Evolutionary conservation across 2,113 vertebrate species (phyloP), one percentile per base, ranked within the genome.

Genomic region (Plectropomus leopardus): DNA sequence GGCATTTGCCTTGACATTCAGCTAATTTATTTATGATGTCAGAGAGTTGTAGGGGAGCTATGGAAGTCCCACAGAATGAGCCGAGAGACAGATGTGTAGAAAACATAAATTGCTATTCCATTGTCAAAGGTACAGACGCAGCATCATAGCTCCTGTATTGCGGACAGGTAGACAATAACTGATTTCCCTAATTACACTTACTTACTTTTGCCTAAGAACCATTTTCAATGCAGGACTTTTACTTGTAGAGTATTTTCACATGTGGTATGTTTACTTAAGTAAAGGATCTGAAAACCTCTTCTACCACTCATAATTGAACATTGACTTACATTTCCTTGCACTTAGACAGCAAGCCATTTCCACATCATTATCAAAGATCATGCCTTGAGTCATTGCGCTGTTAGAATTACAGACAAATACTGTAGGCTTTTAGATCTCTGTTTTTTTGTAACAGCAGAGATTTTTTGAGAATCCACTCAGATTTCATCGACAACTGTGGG

Each of bases 1-100:
- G 71, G 69, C 48, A 48, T 85, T 79, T 66, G 66, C 63, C 40
- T 77, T 75, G 70, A 54, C 72, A 71, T 78, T 73, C 59, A 78
- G 14, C 58, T 83, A 57, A 74, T 88, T 76, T 50, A 76, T 73
- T 60, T 36, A 80, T 24, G 36, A 81, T 72, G 61, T 72, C 71
- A 67, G 30, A 76, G 47, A 72, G 26, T 21, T 30, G 44, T 1
- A 47, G 54, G 47, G 0, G 1, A 79, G 21, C 60, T 17, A 23
- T 60, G 60, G 78, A 73, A 42, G 19, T 32, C 28, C 44, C 28
- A 30, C 42, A 61, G 23, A 24, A 65, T 1, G 24, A 59, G 28
- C 2, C 66, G 4, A 73, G 13, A 28, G 23, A 42, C 61, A 70
- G 66, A 50, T 76, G 26, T 51, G 40, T 40, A 19, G 32, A 66